Evolutionary conservation across 92 coral and sea anemone species (phyloP).

Genomic region (Bergia puertoricense): DNA sequence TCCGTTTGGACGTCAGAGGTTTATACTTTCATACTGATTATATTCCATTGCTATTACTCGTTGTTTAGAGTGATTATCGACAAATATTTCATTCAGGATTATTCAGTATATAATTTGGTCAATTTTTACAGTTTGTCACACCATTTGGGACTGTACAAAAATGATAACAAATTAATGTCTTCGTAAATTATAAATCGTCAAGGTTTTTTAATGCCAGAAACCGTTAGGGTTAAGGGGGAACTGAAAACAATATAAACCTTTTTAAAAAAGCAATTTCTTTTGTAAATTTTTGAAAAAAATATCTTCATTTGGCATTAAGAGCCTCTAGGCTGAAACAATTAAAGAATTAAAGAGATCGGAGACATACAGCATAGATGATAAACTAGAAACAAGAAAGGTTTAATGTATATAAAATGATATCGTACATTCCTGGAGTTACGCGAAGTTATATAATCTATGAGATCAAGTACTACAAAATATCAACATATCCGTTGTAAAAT

Average conservation of each 20-base stretch:
- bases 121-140: no score
- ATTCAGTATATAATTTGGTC: neutral
- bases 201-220: neutral
- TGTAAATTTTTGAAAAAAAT: neutral
- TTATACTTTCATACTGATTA: no score
- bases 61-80: no score
- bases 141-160: neutral
- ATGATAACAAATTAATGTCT: neutral
- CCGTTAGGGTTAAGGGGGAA: neutral
- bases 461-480: neutral
- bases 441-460: slow-evolving; percentile 17
- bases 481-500: neutral
- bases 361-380: neutral
- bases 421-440: neutral
- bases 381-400: neutral
- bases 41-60: neutral
- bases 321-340: neutral
- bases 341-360: neutral
- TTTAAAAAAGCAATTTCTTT: neutral
- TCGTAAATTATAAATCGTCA: neutral
- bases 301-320: neutral
- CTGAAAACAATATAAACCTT: neutral
- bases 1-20: no score
- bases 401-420: neutral
- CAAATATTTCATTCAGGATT: neutral